A percentile compares a stretch with the other conserved stretches of the same genome.
Evolutionary conservation across 2,113 vertebrate species (phyloP).

Genomic region (Pogonocichla stellata): DNA sequence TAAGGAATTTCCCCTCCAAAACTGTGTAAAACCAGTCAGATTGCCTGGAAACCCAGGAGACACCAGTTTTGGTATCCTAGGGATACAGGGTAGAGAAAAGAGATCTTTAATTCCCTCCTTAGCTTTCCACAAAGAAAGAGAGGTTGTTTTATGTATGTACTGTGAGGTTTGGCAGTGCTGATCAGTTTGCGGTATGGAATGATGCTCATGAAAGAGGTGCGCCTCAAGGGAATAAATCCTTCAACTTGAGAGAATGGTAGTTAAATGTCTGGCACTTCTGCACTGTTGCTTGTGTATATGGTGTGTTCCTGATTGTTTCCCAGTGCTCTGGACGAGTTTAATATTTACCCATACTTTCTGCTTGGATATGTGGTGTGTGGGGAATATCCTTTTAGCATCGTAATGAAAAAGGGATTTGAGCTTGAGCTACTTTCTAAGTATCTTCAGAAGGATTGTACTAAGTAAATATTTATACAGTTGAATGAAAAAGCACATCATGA

Average conservation of each 20-base stretch:
- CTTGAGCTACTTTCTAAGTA: neutral
- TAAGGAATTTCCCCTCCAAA: neutral
- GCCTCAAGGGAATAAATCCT: neutral
- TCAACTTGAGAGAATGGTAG: neutral
- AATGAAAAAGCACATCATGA: neutral
- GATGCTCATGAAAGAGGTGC: neutral
- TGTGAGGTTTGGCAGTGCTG: neutral
- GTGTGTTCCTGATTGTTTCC: neutral
- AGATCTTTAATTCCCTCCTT: neutral
- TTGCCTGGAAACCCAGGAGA: neutral
- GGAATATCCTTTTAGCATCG: neutral
- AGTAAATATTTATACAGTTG: constrained; percentile 47
- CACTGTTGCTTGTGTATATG: neutral
- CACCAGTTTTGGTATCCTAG: neutral
- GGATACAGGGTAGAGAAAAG: neutral
- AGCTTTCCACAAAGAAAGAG: neutral
- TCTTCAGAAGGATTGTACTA: neutral
- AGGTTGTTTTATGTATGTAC: neutral
- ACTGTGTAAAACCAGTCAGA: neutral
- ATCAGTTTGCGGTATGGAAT: neutral
- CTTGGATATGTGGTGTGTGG: neutral
- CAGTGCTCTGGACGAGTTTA: neutral
- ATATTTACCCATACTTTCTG: neutral
- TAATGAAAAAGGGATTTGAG: neutral
- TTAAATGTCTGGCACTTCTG: neutral